Conservation (phyloP, 2,113 vertebrate genomes). For the Recurvirostra avosetta region DNA sequence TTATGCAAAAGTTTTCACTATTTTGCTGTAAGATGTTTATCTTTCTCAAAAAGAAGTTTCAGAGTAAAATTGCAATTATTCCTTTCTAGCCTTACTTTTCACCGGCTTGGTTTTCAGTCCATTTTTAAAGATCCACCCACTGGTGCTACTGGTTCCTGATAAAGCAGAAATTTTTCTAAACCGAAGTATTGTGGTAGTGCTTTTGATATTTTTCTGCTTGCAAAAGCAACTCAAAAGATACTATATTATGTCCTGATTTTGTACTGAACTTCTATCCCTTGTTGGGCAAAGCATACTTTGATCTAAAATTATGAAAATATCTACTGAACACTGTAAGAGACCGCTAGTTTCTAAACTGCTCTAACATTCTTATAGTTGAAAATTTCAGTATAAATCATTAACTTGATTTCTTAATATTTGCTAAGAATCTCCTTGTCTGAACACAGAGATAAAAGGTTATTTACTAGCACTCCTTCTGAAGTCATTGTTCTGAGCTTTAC, state of each 20-base stretch:
- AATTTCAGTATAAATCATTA: background rate
- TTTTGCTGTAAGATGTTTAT: background rate
- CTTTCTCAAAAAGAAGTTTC: background rate
- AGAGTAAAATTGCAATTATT: background rate
- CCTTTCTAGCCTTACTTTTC: background rate
- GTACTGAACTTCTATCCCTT: background rate
- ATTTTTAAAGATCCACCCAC: background rate
- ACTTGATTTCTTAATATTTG: background rate
- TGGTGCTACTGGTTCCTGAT: background rate
- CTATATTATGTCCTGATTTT: background rate
- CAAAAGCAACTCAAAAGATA: background rate
- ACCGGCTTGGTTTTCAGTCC: background rate
- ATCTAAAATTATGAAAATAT: background rate
- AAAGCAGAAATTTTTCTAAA: background rate
- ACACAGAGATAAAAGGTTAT: background rate
- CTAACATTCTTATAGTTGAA: background rate
- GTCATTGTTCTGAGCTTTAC: background rate
- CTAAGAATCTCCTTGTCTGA: background rate
- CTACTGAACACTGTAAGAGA: background rate
- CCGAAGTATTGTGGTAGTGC: background rate
- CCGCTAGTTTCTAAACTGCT: background rate
- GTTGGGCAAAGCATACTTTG: background rate
- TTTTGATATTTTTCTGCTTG: background rate
- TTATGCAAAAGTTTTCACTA: background rate
- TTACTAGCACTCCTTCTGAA: constrained; percentile 8